phyloP scores from a whole-genome alignment of 92 coral and sea anemone genomes.

The Porites lobata region DNA sequence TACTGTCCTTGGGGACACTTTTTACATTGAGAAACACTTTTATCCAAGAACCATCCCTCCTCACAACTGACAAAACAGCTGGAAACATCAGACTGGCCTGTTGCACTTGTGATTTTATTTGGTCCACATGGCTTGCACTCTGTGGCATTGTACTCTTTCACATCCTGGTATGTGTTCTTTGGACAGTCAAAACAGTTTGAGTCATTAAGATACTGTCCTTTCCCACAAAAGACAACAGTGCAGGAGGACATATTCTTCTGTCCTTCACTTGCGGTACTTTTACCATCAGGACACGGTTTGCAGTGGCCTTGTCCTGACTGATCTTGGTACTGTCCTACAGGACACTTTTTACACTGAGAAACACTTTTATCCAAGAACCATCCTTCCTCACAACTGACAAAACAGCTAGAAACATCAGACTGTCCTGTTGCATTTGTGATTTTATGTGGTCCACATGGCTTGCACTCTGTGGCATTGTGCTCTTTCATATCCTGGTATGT shows the following conservation, averaged over 20 bases:
- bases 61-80: slow-evolving; percentile 46
- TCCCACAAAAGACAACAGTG: slow-evolving; percentile 28
- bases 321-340: slow-evolving; percentile 71
- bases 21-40: slow-evolving; percentile 30
- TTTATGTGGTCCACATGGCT: slow-evolving; percentile 47
- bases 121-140: slow-evolving; percentile 57
- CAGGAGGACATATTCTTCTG: slow-evolving; percentile 39
- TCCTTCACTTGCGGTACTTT: slow-evolving; percentile 40
- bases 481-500: slow-evolving; percentile 48
- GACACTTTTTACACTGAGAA: slow-evolving; percentile 52
- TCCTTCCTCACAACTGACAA: slow-evolving; percentile 46
- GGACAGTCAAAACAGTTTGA: slow-evolving; percentile 56
- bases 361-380: slow-evolving; percentile 24
- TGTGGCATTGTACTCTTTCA: not conserved
- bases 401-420: slow-evolving; percentile 32
- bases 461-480: slow-evolving; percentile 42
- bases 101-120: slow-evolving; percentile 44
- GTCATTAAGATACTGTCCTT: slow-evolving; percentile 33
- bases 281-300: slow-evolving; percentile 50
- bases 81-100: slow-evolving; percentile 35
- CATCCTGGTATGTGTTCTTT: slow-evolving; percentile 54
- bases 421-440: slow-evolving; percentile 53
- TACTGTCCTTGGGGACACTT: slow-evolving; percentile 63
- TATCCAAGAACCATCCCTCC: slow-evolving; percentile 52
- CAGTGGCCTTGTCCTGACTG: slow-evolving; percentile 47